phyloP scores from a whole-genome alignment of 2,113 vertebrate species.

The Cercopithecus mona region DNA sequence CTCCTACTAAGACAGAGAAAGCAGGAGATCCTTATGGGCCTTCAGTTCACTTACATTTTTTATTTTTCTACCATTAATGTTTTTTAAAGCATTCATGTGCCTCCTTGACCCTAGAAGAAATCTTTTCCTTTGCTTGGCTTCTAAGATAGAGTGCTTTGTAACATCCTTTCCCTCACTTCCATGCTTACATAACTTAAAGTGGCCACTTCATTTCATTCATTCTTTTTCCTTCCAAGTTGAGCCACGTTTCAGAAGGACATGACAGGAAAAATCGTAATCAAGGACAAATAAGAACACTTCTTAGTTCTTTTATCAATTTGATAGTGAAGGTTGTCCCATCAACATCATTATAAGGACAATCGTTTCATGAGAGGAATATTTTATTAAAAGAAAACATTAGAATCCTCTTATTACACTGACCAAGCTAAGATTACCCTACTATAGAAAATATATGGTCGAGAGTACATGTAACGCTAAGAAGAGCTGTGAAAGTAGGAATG shows the following conservation, averaged over 20 bases:
- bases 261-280: conserved; percentile 12
- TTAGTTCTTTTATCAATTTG: neutral
- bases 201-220: neutral
- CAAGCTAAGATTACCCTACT: neutral
- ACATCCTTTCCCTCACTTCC: neutral
- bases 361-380: neutral
- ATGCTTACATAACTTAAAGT: conserved; percentile 32
- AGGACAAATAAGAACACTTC: conserved; percentile 19
- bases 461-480: neutral
- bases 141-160: neutral
- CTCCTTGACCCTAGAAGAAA: neutral
- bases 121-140: conserved; percentile 36
- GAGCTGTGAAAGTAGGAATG: neutral
- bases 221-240: conserved; percentile 26
- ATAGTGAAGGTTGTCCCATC: neutral
- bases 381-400: neutral
- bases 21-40: neutral
- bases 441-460: neutral
- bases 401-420: neutral
- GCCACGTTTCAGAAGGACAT: conserved; percentile 19
- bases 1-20: neutral
- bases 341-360: neutral
- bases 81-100: conserved; percentile 41
- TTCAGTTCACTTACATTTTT: neutral
- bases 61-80: neutral